Base-by-base conservation (phyloP, 2,888 invertebrate genomes). In the Cinara cedri region DNA sequence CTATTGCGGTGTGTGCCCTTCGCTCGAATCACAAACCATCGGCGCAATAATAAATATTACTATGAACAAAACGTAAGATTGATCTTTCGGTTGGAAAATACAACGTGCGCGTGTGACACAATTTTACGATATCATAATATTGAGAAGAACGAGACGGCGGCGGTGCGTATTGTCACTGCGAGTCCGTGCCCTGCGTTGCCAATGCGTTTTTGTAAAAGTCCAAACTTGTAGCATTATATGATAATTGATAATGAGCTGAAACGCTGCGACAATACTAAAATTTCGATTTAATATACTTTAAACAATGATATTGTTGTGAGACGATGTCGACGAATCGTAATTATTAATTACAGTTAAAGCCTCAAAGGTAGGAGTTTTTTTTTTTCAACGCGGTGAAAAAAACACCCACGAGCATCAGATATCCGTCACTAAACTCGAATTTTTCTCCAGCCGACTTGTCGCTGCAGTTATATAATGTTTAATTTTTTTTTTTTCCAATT, bases 41-140 rank as follows among this genome's bases (percentile, higher is more conserved):
- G 4, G 24, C n/a, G 34, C 6, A 6, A 34, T 34, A 34, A 34
- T 34, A 65, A 6, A 34, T 34, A 34, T 4, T 34, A 65, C 54
- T 63, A 65, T 34, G 16, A 65, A 4, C 6, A 34, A 66, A 76
- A 66, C 46, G 55, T 26, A 26, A 66, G 66, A 66, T 57, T 57
- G 44, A 66, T 76, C 54, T 26, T 21, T n/a, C n/a, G 13, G 13
- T 16, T 42, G 21, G 42, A 63, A 19, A 46, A 34, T 4, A 51
- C 51, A 19, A 46, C 46, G 75, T 42, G 34, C 46, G 44, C 14
- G 55, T 76, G 75, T 66, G 55, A 76, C 75, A 76, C 66, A 66
- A 46, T 66, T 66, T 55, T 66, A 65, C 44, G 24, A 66, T 46
- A n/a, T n/a, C n/a, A n/a, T n/a, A n/a, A n/a, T n/a, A 75, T 19